These are phyloP conservation scores for Sturnira hondurensis DNA, from an alignment of 2,113 vertebrate species.

Conservation along the genomic window DNA sequence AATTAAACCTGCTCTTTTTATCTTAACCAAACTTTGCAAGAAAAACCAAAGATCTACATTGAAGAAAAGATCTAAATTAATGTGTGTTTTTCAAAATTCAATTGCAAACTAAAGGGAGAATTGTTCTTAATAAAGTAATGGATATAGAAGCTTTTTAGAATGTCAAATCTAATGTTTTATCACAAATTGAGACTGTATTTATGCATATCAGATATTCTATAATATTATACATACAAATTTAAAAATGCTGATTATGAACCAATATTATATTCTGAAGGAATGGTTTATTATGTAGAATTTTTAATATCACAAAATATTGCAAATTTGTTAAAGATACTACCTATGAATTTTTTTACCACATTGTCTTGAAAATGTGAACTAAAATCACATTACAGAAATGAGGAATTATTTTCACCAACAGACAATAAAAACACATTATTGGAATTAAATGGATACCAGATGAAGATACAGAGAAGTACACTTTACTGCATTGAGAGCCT, in stretches of 20 bases:
- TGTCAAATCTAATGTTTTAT: not conserved
- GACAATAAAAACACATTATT: not conserved
- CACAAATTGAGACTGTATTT: not conserved
- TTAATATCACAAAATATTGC: not conserved
- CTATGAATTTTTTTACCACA: not conserved
- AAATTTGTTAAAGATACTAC: not conserved
- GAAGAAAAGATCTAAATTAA: not conserved
- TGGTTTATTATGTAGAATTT: not conserved
- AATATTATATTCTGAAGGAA: not conserved
- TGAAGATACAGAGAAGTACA: not conserved
- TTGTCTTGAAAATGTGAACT: not conserved
- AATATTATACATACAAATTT: not conserved
- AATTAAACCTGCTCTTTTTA: conserved; percentile 16
- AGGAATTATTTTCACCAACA: not conserved
- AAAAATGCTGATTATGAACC: not conserved
- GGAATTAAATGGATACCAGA: not conserved
- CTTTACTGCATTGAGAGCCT: not conserved
- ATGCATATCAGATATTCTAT: not conserved
- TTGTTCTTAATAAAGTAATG: not conserved
- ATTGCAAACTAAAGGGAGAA: not conserved
- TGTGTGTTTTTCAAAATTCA: not conserved
- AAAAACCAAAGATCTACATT: not conserved
- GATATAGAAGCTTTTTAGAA: not conserved
- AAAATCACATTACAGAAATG: not conserved
- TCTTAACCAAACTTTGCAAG: not conserved